phyloP scores from a whole-genome alignment of 2,888 invertebrate species.

The Myopa tessellatipennis region DNA sequence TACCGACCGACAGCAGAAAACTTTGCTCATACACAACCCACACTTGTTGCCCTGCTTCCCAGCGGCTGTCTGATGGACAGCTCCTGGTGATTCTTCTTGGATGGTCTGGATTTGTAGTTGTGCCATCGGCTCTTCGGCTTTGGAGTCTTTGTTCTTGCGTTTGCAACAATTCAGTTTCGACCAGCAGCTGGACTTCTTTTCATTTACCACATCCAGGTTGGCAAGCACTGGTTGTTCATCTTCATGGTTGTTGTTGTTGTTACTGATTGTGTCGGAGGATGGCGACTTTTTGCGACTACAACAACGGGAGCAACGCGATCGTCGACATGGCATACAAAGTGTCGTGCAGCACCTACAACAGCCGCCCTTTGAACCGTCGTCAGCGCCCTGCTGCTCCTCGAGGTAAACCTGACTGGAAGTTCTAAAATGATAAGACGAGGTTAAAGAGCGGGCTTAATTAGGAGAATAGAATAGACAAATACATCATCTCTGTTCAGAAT shows the following conservation, averaged over 20 bases:
- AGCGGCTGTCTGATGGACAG: constrained; percentile 37
- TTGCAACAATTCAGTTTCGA: constrained; percentile 66
- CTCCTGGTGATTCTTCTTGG: constrained; percentile 45
- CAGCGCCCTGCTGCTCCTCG: constrained; percentile 52
- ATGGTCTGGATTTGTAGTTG: constrained; percentile 50
- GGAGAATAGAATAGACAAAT: no score
- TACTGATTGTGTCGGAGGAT: background rate
- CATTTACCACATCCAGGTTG: constrained; percentile 60
- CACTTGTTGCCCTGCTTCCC: constrained; percentile 60
- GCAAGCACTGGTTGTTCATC: constrained; percentile 58
- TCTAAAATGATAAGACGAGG: constrained; percentile 45
- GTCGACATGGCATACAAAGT: constrained; percentile 66
- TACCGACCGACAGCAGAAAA: constrained; percentile 67
- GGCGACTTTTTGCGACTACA: constrained; percentile 55
- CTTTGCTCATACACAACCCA: constrained; percentile 63
- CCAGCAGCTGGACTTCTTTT: constrained; percentile 63
- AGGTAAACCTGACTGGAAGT: constrained; percentile 65
- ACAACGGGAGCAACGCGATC: constrained; percentile 63
- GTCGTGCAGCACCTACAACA: constrained; percentile 62
- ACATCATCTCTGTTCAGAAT: background rate
- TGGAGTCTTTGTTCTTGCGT: constrained; percentile 49
- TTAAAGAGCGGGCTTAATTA: background rate
- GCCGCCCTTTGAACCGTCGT: constrained; percentile 53
- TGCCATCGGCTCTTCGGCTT: constrained; percentile 13
- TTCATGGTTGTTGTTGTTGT: constrained; percentile 49